Conservation (phyloP, 2,888 invertebrate genomes). For the Sisyra terminalis region DNA sequence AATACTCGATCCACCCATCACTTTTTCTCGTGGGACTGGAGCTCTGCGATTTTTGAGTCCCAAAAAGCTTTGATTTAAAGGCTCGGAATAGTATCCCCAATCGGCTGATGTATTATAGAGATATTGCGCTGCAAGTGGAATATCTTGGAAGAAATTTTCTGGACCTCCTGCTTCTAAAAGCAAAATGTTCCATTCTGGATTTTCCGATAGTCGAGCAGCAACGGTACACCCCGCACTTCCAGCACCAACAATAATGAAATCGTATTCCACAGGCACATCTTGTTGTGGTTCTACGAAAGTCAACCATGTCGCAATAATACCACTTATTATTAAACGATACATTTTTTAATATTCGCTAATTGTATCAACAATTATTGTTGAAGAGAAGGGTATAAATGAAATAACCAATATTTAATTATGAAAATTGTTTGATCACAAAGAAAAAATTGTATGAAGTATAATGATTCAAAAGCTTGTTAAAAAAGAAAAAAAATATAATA, state of each 20-base stretch:
- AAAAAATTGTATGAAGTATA: too few relatives aligned
- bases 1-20: slow-evolving; percentile 66
- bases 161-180: slow-evolving; percentile 33
- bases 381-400: too few relatives aligned
- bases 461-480: too few relatives aligned
- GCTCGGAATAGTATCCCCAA: slow-evolving; percentile 36
- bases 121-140: slow-evolving; percentile 44
- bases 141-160: slow-evolving; percentile 47
- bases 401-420: too few relatives aligned
- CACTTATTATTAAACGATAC: too few relatives aligned
- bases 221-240: slow-evolving; percentile 35
- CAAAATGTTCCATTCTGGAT: slow-evolving; percentile 27
- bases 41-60: slow-evolving; percentile 20
- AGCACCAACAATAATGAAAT: slow-evolving; percentile 25
- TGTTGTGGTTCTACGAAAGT: too few relatives aligned
- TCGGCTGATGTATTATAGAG: slow-evolving; percentile 44
- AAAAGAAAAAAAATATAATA: too few relatives aligned
- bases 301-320: too few relatives aligned
- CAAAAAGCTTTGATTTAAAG: slow-evolving; percentile 25
- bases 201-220: slow-evolving; percentile 30
- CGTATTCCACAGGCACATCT: slow-evolving; percentile 14
- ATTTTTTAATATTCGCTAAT: too few relatives aligned
- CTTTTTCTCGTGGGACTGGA: slow-evolving; percentile 42
- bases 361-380: too few relatives aligned
- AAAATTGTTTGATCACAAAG: too few relatives aligned